Percentiles rank a stretch among this genome's conserved stretches.
phyloP scores from a whole-genome alignment of 1,140 invertebrate species.

The Daktulosphaira vitifoliae region DNA sequence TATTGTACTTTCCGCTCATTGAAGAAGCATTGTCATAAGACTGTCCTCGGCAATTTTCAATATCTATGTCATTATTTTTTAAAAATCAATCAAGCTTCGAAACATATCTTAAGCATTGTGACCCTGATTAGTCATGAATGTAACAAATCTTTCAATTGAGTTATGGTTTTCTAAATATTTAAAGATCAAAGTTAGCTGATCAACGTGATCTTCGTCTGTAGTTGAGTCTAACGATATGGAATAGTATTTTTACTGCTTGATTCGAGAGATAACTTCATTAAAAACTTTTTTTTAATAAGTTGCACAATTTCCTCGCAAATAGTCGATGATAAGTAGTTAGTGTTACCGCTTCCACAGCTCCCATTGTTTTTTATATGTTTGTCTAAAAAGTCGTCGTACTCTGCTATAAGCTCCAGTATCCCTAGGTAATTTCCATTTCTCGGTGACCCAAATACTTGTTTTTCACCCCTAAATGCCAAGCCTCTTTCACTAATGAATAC shows the following conservation, averaged over 20 bases:
- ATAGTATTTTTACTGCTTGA: slow-evolving; percentile 15
- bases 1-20: slow-evolving; percentile 39
- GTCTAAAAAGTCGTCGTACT: slow-evolving; percentile 42
- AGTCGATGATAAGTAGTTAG: too few relatives aligned
- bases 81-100: slow-evolving; percentile 4
- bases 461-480: slow-evolving; percentile 5
- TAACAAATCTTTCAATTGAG: slow-evolving; percentile 11
- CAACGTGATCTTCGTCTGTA: slow-evolving; percentile 9
- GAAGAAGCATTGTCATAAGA: slow-evolving; percentile 38
- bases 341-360: slow-evolving; percentile 41
- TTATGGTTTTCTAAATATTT: slow-evolving; percentile 14
- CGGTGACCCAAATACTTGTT: too few relatives aligned
- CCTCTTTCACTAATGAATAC: not conserved
- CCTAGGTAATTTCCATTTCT: slow-evolving; percentile 37
- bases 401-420: slow-evolving; percentile 40
- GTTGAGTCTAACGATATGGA: slow-evolving; percentile 13
- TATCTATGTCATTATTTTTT: slow-evolving; percentile 1
- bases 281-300: slow-evolving; percentile 17
- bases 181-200: slow-evolving; percentile 23
- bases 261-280: slow-evolving; percentile 3
- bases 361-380: slow-evolving; percentile 41
- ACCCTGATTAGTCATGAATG: not conserved
- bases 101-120: slow-evolving; percentile 1
- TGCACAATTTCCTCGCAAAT: slow-evolving; percentile 42
- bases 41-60: too few relatives aligned